These are phyloP conservation scores for Cynocephalus volans DNA, from an alignment of 2,113 vertebrate genomes.

Conservation along the genomic window DNA sequence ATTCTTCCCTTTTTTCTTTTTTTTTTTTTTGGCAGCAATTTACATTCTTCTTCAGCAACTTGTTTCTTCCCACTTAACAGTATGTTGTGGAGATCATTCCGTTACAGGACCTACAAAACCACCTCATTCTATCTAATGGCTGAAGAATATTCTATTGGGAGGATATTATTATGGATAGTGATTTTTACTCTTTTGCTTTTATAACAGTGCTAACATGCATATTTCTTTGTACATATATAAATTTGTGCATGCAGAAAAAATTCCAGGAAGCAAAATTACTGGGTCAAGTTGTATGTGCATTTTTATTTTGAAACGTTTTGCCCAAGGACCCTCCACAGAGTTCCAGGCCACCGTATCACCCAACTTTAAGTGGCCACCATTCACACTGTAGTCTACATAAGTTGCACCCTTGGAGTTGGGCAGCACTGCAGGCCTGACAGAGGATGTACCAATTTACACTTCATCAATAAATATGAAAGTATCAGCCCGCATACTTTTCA, in stretches of 20 bases:
- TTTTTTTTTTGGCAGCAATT: neutral
- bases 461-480: neutral
- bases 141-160: neutral
- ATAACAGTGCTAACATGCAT: neutral
- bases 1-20: neutral
- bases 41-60: neutral
- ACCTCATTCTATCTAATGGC: neutral
- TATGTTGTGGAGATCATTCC: neutral
- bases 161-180: neutral
- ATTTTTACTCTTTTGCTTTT: neutral
- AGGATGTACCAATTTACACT: neutral
- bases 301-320: conserved; percentile 60
- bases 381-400: neutral
- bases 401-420: neutral
- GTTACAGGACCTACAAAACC: neutral
- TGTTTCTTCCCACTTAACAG: neutral
- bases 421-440: neutral
- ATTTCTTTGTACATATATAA: conserved; percentile 47
- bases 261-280: conserved; percentile 35
- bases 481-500: neutral
- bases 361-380: neutral
- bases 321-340: neutral
- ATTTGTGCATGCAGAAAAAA: neutral
- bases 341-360: neutral
- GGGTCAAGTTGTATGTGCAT: neutral